phyloP scores from a whole-genome alignment of 1,140 invertebrate species.

The Trichonephila clavata region DNA sequence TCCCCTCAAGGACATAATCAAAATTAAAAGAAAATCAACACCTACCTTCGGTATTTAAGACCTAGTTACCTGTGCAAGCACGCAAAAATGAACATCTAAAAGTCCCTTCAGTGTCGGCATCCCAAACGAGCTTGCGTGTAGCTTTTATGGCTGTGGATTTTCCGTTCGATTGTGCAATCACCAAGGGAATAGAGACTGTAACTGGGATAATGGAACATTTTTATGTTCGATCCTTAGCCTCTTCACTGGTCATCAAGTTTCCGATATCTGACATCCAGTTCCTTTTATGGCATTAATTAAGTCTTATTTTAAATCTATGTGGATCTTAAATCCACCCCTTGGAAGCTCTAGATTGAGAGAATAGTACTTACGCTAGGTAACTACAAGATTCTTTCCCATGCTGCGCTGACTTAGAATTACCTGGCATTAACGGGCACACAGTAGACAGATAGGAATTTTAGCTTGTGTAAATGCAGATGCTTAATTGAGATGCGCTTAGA shows the following conservation, averaged over 20 bases:
- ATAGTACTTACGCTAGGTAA: neutral
- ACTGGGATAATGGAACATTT: slow-evolving; percentile 13
- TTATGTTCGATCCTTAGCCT: slow-evolving; percentile 19
- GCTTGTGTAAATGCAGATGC: no score
- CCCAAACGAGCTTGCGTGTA: neutral
- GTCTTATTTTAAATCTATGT: slow-evolving; percentile 32
- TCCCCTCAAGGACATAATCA: no score
- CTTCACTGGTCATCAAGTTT: slow-evolving; percentile 37
- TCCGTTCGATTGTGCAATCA: neutral
- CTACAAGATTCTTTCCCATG: neutral
- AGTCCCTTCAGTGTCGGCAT: neutral
- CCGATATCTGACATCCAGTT: slow-evolving; percentile 1
- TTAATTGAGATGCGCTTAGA: no score
- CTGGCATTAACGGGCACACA: no score
- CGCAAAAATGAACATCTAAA: neutral
- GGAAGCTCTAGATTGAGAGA: neutral
- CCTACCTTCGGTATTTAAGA: no score
- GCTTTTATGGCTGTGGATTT: neutral
- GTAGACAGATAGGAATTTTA: no score
- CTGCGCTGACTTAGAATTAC: no score
- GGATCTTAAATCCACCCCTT: neutral
- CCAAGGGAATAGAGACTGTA: neutral
- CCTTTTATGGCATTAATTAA: slow-evolving; percentile 49
- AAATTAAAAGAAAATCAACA: no score
- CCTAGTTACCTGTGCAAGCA: neutral